These are phyloP conservation scores for Halcyon leucocephala DNA, from an alignment of 2,797 vertebrate genomes.

Conservation along the genomic window DNA sequence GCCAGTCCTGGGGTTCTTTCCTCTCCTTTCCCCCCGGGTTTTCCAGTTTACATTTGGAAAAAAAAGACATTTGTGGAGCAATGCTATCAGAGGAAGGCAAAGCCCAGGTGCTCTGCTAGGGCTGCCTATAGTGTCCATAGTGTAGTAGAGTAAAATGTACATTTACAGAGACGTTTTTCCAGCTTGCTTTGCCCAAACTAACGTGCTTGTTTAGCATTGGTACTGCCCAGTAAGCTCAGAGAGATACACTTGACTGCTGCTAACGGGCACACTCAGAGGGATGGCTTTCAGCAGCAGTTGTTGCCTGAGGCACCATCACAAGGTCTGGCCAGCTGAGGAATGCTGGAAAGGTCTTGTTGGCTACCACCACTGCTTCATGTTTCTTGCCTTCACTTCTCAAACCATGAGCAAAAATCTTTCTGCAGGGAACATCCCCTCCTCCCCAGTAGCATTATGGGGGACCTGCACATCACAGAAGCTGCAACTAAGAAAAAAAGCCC, in stretches of 20 bases:
- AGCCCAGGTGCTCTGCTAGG: not conserved
- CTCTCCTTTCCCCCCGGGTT: not conserved
- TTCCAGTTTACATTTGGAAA: not conserved
- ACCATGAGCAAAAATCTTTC: not conserved
- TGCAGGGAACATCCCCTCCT: rapidly evolving
- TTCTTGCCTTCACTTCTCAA: not conserved
- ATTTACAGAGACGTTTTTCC: not conserved
- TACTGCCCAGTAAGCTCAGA: rapidly evolving
- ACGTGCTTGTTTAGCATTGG: rapidly evolving
- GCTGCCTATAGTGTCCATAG: not conserved
- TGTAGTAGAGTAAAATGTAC: rapidly evolving
- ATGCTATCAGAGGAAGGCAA: not conserved
- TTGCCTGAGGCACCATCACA: not conserved
- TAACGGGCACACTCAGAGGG: not conserved
- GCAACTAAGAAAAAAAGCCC: not conserved
- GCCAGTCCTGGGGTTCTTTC: not conserved
- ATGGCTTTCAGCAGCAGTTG: not conserved
- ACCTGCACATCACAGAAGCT: not conserved
- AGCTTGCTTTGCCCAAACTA: not conserved
- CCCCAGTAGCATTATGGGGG: rapidly evolving
- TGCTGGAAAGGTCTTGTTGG: not conserved
- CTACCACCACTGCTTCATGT: rapidly evolving
- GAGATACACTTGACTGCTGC: not conserved
- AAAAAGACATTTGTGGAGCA: not conserved
- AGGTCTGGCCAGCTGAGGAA: not conserved